Base-by-base conservation (phyloP, 2,797 vertebrate species). In the Muraenolepis orangiensis region DNA sequence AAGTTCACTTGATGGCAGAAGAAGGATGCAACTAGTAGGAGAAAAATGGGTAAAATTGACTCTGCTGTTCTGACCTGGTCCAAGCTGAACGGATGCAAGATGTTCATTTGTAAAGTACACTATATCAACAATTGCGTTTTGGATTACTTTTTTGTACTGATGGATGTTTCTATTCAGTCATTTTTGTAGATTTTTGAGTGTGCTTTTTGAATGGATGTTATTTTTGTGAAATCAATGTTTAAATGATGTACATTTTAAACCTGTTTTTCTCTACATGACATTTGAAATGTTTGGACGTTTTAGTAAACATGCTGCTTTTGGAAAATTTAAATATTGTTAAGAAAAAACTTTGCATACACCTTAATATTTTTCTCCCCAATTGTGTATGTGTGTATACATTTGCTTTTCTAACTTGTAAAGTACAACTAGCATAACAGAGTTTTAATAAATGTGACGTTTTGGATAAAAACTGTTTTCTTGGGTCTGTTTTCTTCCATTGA, bases 1-100 rank as follows among this genome's bases (percentile, higher is more conserved):
- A 99, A 96, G 83, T 98, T 98, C 90, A 96, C 96, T 87, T 99
- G 95, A 98, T 79, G 81, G 78, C 64, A 71, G 51, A 30, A 73
- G 73, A 72, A 51, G 78, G 66, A 36, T 69, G 30, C n/a, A 36
- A 36, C 23, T 28, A 32, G 29, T n/a, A 69, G 20, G 18, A 36
- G 30, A 34, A 34, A n/a, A 34, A 32, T 69, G 30, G 32, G 67
- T 79, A 51, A 72, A 71, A 73, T 7, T 57, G 51, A n/a, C 51
- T 23, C 57, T 12, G 11, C 57, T 28, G 23, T 26, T 64, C 57
- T 64, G 38, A 51, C 72, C 72, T 36, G 34, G 68, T 46, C 68
- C 28, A 42, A 42, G 77, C 78, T 70, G 26, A 71, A 77, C 29
- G n/a, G 7, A 51, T 77, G 64, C 72, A 81, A 74, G 57, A 29